A percentile compares a stretch with the other conserved stretches of the same genome.
These are phyloP conservation scores for Onychomys arenicola DNA, from an alignment of 2,797 vertebrate genomes.

Conservation along the genomic window DNA sequence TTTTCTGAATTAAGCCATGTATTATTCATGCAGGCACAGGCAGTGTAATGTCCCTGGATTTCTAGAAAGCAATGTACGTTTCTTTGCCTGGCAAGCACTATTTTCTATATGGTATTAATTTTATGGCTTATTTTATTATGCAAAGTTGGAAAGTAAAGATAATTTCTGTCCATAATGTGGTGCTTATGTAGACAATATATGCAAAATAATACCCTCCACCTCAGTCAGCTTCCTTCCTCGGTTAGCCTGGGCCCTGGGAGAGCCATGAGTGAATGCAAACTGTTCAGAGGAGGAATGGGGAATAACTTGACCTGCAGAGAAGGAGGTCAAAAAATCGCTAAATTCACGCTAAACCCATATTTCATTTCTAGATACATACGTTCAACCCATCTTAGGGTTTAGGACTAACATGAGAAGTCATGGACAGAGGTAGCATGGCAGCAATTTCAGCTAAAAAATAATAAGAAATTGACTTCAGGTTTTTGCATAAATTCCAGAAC, in stretches of 20 bases:
- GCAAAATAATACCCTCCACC: slow-evolving; percentile 74
- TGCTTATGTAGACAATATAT: slow-evolving; percentile 74
- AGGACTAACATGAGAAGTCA: slow-evolving; percentile 65
- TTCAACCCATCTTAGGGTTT: slow-evolving; percentile 70
- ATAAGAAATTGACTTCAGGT: slow-evolving; percentile 74
- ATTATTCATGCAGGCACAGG: slow-evolving; percentile 81
- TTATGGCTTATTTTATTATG: slow-evolving; percentile 84
- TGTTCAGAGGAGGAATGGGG: slow-evolving; percentile 83
- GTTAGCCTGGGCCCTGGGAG: slow-evolving; percentile 64
- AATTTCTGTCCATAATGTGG: slow-evolving; percentile 78
- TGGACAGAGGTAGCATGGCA: slow-evolving; percentile 55
- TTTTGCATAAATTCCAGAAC: slow-evolving; percentile 75
- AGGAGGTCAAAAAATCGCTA: slow-evolving; percentile 79
- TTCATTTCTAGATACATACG: slow-evolving; percentile 76
- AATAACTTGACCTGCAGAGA: slow-evolving; percentile 86
- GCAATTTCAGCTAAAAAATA: slow-evolving; percentile 64
- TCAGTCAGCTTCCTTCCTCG: slow-evolving; percentile 61
- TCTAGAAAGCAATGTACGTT: slow-evolving; percentile 78
- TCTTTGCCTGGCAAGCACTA: slow-evolving; percentile 81
- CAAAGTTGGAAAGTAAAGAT: slow-evolving; percentile 81
- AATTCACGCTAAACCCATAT: slow-evolving; percentile 79
- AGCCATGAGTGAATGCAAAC: slow-evolving; percentile 72
- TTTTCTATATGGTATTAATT: slow-evolving; percentile 84
- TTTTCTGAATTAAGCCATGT: slow-evolving; percentile 84
- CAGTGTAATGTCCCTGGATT: slow-evolving; percentile 80